phyloP scores from a whole-genome alignment of 2,113 vertebrate species.

The Talpa occidentalis region DNA sequence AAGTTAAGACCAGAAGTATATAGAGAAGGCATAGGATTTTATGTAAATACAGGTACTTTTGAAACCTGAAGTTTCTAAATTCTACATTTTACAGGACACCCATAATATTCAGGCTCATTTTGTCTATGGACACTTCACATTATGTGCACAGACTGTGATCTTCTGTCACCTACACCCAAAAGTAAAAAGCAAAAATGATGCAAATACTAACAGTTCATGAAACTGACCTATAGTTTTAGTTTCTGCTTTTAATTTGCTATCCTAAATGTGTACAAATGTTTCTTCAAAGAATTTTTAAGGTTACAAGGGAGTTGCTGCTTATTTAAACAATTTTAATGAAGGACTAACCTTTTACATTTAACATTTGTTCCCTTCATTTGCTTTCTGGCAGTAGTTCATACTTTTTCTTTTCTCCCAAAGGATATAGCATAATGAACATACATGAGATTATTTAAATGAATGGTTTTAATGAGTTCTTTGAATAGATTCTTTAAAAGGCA shows the following conservation, averaged over 20 bases:
- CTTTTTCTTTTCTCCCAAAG: slow-evolving; percentile 77
- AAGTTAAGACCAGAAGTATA: not conserved
- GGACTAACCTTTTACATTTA: slow-evolving; percentile 84
- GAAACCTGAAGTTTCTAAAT: not conserved
- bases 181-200: slow-evolving; percentile 19
- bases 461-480: slow-evolving; percentile 86
- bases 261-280: slow-evolving; percentile 70
- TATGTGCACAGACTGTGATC: not conserved
- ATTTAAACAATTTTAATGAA: slow-evolving; percentile 82
- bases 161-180: slow-evolving; percentile 30
- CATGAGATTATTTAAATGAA: slow-evolving; percentile 86
- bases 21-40: not conserved
- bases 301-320: slow-evolving; percentile 62
- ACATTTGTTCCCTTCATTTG: slow-evolving; percentile 84
- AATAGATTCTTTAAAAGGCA: slow-evolving; percentile 84
- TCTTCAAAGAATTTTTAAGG: slow-evolving; percentile 63
- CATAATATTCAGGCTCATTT: not conserved
- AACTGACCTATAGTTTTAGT: slow-evolving; percentile 19
- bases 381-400: slow-evolving; percentile 81
- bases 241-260: slow-evolving; percentile 55
- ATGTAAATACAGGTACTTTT: slow-evolving; percentile 19
- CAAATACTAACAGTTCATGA: slow-evolving; percentile 18
- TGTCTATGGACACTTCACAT: not conserved
- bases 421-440: slow-evolving; percentile 84
- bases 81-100: not conserved